Percentiles rank a stretch among this genome's conserved stretches.
Conservation (phyloP, 2,888 invertebrate species). For the Leptinotarsa tumamoca region DNA sequence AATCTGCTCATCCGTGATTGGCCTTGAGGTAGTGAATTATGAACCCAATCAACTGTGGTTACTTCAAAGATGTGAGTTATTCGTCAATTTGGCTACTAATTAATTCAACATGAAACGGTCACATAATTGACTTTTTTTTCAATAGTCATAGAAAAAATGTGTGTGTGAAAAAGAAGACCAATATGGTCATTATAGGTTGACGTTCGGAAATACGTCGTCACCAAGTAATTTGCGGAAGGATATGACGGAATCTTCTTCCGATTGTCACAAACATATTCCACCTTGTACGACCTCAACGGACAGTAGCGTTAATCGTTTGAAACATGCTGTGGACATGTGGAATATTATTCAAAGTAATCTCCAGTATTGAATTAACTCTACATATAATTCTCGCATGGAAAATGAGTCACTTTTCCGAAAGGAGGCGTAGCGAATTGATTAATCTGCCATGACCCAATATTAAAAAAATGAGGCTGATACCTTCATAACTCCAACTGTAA, state of each 20-base stretch:
- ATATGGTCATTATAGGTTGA: too few relatives aligned
- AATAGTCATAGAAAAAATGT: too few relatives aligned
- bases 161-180: too few relatives aligned
- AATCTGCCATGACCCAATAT: constrained; percentile 23
- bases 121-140: too few relatives aligned
- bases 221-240: not conserved
- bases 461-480: constrained; percentile 11
- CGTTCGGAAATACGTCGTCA: too few relatives aligned
- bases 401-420: constrained; percentile 21
- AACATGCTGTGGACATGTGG: constrained; percentile 14
- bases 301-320: constrained; percentile 4
- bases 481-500: constrained; percentile 12
- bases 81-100: too few relatives aligned
- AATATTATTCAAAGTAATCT: constrained; percentile 24
- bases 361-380: constrained; percentile 6
- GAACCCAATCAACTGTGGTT: too few relatives aligned
- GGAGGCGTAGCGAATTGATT: constrained; percentile 11
- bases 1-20: too few relatives aligned
- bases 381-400: constrained; percentile 10
- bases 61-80: too few relatives aligned
- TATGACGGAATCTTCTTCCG: not conserved
- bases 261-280: not conserved
- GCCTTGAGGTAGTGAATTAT: too few relatives aligned
- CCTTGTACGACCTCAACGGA: not conserved
- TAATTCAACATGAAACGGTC: too few relatives aligned